These are phyloP conservation scores for Apaloderma vittatum DNA, from an alignment of 2,113 vertebrate species.

Conservation along the genomic window DNA sequence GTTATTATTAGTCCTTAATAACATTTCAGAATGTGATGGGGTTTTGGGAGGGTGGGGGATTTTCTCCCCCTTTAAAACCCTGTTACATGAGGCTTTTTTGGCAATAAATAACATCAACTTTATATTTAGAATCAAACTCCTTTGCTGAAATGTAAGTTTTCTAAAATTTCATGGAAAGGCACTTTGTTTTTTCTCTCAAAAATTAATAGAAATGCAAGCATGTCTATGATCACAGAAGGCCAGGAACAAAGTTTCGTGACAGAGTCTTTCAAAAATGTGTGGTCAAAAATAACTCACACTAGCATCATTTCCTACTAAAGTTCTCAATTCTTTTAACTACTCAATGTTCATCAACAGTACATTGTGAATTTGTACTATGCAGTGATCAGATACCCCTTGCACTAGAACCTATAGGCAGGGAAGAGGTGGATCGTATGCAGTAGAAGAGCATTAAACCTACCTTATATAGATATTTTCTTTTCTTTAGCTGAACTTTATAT, in stretches of 20 bases:
- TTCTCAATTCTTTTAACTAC: neutral
- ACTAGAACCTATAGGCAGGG: neutral
- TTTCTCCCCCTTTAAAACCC: neutral
- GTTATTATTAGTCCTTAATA: neutral
- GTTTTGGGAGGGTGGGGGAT: rapidly evolving
- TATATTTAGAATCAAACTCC: neutral
- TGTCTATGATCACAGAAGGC: neutral
- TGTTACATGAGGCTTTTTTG: neutral
- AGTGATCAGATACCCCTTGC: neutral
- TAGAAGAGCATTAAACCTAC: neutral
- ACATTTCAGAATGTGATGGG: neutral
- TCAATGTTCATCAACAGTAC: neutral
- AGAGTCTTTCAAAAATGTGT: neutral
- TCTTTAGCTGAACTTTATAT: neutral
- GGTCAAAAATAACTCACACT: neutral
- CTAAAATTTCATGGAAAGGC: neutral
- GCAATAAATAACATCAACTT: neutral
- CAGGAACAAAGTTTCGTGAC: neutral
- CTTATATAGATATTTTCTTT: neutral
- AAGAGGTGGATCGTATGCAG: neutral
- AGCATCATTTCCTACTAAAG: neutral
- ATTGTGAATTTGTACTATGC: neutral
- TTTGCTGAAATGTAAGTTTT: neutral
- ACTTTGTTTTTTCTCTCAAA: neutral
- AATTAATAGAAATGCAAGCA: neutral